Evolutionary conservation across 2,888 invertebrate species (phyloP), one percentile per base, ranked within the genome.

Genomic region (Melanotus villosus): DNA sequence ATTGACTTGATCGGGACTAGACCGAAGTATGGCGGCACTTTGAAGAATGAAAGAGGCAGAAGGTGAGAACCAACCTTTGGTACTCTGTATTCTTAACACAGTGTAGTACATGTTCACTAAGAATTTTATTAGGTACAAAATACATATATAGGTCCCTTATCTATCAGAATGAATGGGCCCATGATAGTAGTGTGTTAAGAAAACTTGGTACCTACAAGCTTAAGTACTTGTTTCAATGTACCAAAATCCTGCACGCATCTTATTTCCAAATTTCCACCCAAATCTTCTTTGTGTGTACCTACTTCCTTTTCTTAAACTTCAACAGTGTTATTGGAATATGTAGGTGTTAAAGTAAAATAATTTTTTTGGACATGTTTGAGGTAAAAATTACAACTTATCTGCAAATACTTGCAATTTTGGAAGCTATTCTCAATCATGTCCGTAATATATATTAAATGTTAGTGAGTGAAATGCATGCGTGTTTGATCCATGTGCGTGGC

Each of bases 41-140:
- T 97, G 93, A 98, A 99, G 94, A 98, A 98, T 91, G 99, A 99
- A 92, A 95, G 97, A 90, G 98, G 99, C 91, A 95, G 99, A 95
- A 98, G 98, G 98, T 98, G 94, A 94, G 94, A 90, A 76, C 88
- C 72, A 77, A 73, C 64, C 59, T 64, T 63, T 65, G 56, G 70
- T 73, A 70, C 65, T 66, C 58, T 73, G 74, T 74, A 72, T 73
- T 71, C 71, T 75, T 74, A 75, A 76, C 76, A 69, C 58, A 54
- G 32, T 38, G 18, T 21, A 23, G 19, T 16, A 43, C 16, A 43
- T n/a, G 12, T 6, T 47, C 10, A 14, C 36, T 2, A 5, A 38
- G 12, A 3, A 9, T 38, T 38, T 12, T 26, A 3, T 26, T 26
- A 26, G 26, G 26, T 26, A 26, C 26, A 26, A 26, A 7, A 26